Conservation (phyloP, 1,140 invertebrate genomes). For the Pygmarrhopalites habei region DNA sequence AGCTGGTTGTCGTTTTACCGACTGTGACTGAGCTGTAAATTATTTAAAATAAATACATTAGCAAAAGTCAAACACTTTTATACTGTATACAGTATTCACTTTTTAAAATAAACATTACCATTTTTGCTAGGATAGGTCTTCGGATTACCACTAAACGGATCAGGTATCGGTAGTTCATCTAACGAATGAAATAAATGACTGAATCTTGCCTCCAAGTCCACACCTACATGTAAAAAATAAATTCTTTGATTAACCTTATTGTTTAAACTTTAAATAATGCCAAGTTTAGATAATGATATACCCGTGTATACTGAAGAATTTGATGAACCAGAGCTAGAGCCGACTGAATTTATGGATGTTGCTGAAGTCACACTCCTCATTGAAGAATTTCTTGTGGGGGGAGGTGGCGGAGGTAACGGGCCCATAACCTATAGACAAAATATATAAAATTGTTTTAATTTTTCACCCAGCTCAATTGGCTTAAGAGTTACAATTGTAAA, state of each 20-base stretch:
- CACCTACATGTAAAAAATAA: constrained; percentile 9
- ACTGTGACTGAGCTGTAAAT: constrained; percentile 36
- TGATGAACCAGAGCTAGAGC: constrained; percentile 25
- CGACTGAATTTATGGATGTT: constrained; percentile 20
- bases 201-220: constrained; percentile 50
- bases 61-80: neutral
- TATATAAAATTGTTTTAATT: neutral
- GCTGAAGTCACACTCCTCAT: constrained; percentile 41
- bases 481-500: neutral
- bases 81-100: neutral
- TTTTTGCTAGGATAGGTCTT: constrained; percentile 53
- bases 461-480: neutral
- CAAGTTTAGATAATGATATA: neutral
- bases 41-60: neutral
- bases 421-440: constrained; percentile 19
- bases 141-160: constrained; percentile 46
- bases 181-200: constrained; percentile 48
- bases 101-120: constrained; percentile 16
- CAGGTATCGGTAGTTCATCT: constrained; percentile 49
- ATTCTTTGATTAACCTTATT: neutral
- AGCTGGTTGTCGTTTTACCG: constrained; percentile 33
- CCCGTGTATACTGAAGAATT: constrained; percentile 20
- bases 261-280: too few relatives aligned
- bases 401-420: constrained; percentile 39
- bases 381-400: constrained; percentile 42